These are phyloP conservation scores for Noctilio leporinus DNA, from an alignment of 2,113 vertebrate genomes.

Conservation along the genomic window DNA sequence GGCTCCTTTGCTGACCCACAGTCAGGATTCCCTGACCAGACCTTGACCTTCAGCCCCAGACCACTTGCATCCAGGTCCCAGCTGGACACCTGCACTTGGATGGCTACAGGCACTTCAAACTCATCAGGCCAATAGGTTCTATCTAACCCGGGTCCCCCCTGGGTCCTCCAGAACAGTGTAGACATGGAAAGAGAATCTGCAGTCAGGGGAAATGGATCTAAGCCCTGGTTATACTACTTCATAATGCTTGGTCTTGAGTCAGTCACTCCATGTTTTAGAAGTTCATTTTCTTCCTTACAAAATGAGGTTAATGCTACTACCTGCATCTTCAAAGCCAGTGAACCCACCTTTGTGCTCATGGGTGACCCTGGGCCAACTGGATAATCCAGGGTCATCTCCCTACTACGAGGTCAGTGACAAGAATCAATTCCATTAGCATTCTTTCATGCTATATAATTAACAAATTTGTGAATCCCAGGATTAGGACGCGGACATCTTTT, in stretches of 20 bases:
- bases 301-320: neutral
- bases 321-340: neutral
- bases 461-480: neutral
- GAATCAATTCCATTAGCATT: too few species aligned
- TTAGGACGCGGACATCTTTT: accelerated
- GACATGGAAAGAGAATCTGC: neutral
- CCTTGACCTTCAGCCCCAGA: neutral
- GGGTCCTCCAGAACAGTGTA: neutral
- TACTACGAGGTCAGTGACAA: neutral
- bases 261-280: neutral
- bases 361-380: accelerated
- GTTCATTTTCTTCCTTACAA: neutral
- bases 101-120: neutral
- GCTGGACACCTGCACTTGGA: neutral
- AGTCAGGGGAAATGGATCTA: neutral
- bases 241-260: too few species aligned
- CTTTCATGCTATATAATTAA: neutral
- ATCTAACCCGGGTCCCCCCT: neutral
- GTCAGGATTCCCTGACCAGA: neutral
- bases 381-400: too few species aligned
- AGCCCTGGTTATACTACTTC: neutral
- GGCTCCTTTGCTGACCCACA: neutral
- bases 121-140: neutral
- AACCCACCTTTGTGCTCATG: neutral
- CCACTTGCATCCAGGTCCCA: accelerated